Evolutionary conservation across 2,888 invertebrate species (phyloP).

Genomic region (Drosophila niveifrons): DNA sequence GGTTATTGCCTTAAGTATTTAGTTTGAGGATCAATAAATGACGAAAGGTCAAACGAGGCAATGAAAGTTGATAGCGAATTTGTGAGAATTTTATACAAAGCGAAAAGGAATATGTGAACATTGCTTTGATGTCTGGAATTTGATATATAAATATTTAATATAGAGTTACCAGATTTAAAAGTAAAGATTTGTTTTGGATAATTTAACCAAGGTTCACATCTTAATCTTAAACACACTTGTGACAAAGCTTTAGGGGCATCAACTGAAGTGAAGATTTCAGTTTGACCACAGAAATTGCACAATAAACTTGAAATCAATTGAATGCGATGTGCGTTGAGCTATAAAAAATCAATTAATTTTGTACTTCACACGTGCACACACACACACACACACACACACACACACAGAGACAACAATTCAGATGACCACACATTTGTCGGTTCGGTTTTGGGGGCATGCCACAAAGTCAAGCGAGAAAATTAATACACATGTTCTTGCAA

Average conservation of each 20-base stretch:
- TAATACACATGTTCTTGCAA: constrained; percentile 73
- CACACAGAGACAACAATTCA: constrained; percentile 32
- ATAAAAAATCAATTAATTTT: constrained; percentile 76
- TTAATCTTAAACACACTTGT: neutral
- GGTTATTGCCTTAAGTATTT: constrained; percentile 1
- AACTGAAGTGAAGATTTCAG: constrained; percentile 23
- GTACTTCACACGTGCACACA: constrained; percentile 56
- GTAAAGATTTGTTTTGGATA: neutral
- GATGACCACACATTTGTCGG: constrained; percentile 47
- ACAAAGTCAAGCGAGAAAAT: constrained; percentile 62
- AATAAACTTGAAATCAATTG: constrained; percentile 51
- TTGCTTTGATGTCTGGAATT: neutral
- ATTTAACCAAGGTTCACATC: neutral
- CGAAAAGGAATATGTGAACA: neutral
- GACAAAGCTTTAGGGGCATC: neutral
- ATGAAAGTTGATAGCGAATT: neutral
- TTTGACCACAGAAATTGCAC: constrained; percentile 27
- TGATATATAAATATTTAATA: neutral
- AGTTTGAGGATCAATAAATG: constrained; percentile 39
- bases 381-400: constrained; percentile 2
- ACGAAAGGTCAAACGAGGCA: constrained; percentile 5
- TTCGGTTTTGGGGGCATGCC: constrained; percentile 46
- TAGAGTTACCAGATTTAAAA: neutral
- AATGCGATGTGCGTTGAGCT: constrained; percentile 48
- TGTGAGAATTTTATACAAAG: constrained; percentile 4